Base-by-base conservation (phyloP, 2,797 vertebrate species). In the Pseudochromis fuscus region DNA sequence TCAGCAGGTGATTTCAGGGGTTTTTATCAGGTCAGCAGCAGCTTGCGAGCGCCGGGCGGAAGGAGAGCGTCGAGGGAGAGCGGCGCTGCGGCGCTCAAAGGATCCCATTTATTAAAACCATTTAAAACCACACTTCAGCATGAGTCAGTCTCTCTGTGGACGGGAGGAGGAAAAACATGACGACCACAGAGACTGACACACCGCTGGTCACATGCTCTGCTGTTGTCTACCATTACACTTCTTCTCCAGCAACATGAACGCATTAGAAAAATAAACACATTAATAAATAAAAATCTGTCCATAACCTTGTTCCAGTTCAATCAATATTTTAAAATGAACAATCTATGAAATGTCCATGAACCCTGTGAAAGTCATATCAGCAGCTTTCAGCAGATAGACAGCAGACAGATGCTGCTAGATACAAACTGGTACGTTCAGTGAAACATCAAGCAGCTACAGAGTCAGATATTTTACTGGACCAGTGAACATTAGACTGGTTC, bases 1-100 rank as follows among this genome's bases (percentile, higher is more conserved):
- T 69, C 81, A 71, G 68, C 63, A 72, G 81, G 77, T 84, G 67
- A 81, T 63, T 81, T 63, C 48, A 50, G 68, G 40, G 49, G 7
- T 7, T 64, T 67, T 82, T 82, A 87, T 85, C 86, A 87, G 81
- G 75, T 75, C 67, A 51, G 75, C 42, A 83, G 72, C 86, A 87
- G 83, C 80, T 68, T 75, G 77, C 11, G 11, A 70, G 64, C 16
- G 53, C 53, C 11, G 46, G 77, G 46, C 3, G 1, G 65, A 24
- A 51, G 46, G 49, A 64, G 75, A 1, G 64, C 37, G 68, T 66
- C 27, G 10, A 37, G 79, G 80, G 77, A 74, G 50, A 37, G 35
- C 38, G 15, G 58, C 48, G 63, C 72, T 48, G 58, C 59, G 25
- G 66, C 1, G 7, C 75, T 80, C 67, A 68, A 61, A 81, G 55